Base-by-base conservation (phyloP, 2,797 vertebrate genomes). In the Brachyalestes nurse region DNA sequence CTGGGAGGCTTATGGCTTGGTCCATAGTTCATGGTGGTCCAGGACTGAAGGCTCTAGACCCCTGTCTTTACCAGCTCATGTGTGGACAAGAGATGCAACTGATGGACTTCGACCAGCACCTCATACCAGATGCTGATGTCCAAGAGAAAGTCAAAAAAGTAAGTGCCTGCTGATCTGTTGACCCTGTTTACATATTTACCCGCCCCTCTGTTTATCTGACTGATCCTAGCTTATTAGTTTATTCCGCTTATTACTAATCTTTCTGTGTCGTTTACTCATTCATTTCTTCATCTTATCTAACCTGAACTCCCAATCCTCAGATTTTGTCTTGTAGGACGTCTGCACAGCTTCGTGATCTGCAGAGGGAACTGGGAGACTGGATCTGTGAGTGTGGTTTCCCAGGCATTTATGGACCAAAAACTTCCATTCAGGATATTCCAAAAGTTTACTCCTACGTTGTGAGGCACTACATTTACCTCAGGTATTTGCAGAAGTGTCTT, bases 1-100 rank as follows among this genome's bases (percentile, higher is more conserved):
- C 92, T 0, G 93, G 91, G 0, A 84, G 92, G 84, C 85, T 94
- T 57, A 89, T 92, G 82, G 93, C 91, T 66, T 93, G 92, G 93
- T 93, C 91, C 0, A 55, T 93, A 72, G 75, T 84, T 87, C 93
- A 93, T 0, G 90, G 91, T 0, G 92, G 93, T 13, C 91, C 89
- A 19, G 93, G 93, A 45, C 88, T 90, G 5, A 78, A 83, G 9
- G 91, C 86, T 85, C 84, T 93, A 8, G 91, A 94, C 66, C 87
- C 90, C 51, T 83, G 81, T 1, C 79, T 93, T 6, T 94, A 88
- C 82, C 85, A 93, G 89, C 38, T 93, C 57, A 91, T 94, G 91
- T 93, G 93, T 80, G 85, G 87, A 21, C 86, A 89, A 40, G 85
- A 81, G 78, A 77, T 80, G 7, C 75, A 82, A 14, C 69, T 93